These are phyloP conservation scores for Helicoverpa zea DNA, from an alignment of 1,140 invertebrate species.

Conservation along the genomic window DNA sequence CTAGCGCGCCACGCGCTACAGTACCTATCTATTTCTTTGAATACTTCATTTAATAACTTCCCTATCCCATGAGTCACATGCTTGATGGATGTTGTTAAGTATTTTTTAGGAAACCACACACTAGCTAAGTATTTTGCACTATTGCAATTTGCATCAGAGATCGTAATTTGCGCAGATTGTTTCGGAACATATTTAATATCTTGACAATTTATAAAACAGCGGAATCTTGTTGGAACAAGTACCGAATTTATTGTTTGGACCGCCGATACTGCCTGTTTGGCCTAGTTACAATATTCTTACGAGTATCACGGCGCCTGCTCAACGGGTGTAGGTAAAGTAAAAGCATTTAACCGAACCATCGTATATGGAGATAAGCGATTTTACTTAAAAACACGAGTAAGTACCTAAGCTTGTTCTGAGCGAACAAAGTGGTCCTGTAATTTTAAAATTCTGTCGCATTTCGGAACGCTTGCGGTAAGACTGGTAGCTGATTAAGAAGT, in stretches of 20 bases:
- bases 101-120: too few relatives aligned
- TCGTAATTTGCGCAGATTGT: too few relatives aligned
- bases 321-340: constrained; percentile 22
- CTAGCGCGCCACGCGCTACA: too few relatives aligned
- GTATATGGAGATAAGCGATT: neutral
- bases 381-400: constrained; percentile 19
- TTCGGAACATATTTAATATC: too few relatives aligned
- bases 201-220: neutral
- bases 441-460: constrained; percentile 7
- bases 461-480: neutral
- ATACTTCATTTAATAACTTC: too few relatives aligned
- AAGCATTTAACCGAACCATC: neutral
- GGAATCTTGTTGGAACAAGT: constrained; percentile 43
- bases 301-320: neutral
- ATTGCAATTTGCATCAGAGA: too few relatives aligned
- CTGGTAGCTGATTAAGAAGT: neutral
- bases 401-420: neutral
- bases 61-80: too few relatives aligned
- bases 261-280: neutral
- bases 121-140: too few relatives aligned
- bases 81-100: too few relatives aligned
- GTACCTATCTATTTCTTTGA: too few relatives aligned
- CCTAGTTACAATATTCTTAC: constrained; percentile 27
- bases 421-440: neutral
- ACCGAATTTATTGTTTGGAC: constrained; percentile 33